phyloP scores from a whole-genome alignment of 2,888 invertebrate species.

The Poecilobothrus nobilitatus region DNA sequence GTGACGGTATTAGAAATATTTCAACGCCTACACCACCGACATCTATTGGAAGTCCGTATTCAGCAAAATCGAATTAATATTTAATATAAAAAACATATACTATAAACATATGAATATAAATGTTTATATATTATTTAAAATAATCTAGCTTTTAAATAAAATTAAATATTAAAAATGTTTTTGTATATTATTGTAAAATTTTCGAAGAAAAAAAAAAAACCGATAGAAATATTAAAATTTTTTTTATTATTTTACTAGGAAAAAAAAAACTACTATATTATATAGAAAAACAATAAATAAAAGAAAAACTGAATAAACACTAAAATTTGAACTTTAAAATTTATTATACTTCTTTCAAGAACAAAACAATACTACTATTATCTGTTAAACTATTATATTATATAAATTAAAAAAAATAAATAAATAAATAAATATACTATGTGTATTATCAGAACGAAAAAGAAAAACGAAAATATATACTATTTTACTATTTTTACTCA shows the following conservation, averaged over 20 bases:
- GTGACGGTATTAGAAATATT: slow-evolving; percentile 50
- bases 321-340: background rate
- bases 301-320: background rate
- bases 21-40: slow-evolving; percentile 42
- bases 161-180: background rate
- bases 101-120: background rate
- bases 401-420: background rate
- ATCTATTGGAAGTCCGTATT: slow-evolving; percentile 42
- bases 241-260: background rate
- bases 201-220: background rate
- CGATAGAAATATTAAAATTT: background rate
- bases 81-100: background rate
- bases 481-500: slow-evolving; percentile 4
- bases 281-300: background rate
- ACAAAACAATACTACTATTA: background rate
- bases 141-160: background rate
- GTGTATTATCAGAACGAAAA: slow-evolving; percentile 1
- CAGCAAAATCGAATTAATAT: slow-evolving; percentile 37
- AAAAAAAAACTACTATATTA: background rate
- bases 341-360: background rate
- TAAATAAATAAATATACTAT: background rate
- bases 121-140: slow-evolving; percentile 6
- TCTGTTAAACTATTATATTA: background rate
- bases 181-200: slow-evolving; percentile 4
- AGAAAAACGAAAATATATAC: background rate